Percentiles rank a stretch among this genome's conserved stretches.
Conservation (phyloP, 2,113 vertebrate genomes). For the Leiothrix lutea region DNA sequence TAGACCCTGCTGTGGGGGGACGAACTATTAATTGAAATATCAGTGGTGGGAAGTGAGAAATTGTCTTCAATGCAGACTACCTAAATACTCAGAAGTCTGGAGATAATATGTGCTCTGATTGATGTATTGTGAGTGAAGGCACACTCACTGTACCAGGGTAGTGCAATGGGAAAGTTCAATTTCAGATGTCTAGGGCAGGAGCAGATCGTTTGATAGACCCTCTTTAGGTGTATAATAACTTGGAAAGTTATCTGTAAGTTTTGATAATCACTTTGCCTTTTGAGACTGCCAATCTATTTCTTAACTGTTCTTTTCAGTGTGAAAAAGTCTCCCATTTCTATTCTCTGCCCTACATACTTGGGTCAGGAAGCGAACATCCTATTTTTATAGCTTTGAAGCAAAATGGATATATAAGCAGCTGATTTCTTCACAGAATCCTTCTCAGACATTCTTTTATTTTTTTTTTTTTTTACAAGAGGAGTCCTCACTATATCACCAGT, state of each 20-base stretch:
- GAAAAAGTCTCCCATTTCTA: constrained; percentile 54
- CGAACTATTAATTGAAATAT: constrained; percentile 6
- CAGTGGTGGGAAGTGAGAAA: background rate
- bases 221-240: constrained; percentile 18
- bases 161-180: constrained; percentile 8
- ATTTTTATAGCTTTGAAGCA: constrained; percentile 66
- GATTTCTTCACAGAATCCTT: constrained; percentile 61
- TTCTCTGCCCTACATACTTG: constrained; percentile 63
- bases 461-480: constrained; percentile 23
- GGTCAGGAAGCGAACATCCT: constrained; percentile 62
- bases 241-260: constrained; percentile 55
- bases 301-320: constrained; percentile 46
- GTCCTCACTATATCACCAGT: background rate
- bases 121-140: background rate
- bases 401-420: constrained; percentile 49
- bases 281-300: constrained; percentile 6
- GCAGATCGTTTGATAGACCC: background rate
- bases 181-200: constrained; percentile 34
- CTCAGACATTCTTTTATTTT: background rate
- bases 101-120: background rate
- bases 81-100: background rate
- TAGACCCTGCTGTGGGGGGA: background rate
- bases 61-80: background rate
- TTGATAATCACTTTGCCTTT: constrained; percentile 45
- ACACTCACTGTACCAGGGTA: background rate